Base-by-base conservation (phyloP, 2,797 vertebrate genomes). In the Gambusia yucatana region DNA sequence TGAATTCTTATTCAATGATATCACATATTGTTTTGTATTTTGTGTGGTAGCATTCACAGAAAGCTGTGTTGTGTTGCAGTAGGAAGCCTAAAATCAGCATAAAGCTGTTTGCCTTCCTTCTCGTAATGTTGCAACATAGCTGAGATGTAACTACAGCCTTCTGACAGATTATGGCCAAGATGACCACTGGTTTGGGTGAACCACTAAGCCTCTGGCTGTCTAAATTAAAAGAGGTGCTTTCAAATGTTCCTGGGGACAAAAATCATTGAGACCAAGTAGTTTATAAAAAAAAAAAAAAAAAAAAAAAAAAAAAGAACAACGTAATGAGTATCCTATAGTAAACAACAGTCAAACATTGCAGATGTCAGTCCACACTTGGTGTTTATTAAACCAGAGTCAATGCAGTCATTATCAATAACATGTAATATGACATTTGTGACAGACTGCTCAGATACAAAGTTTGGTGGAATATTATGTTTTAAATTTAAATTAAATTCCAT, bases 181-280 rank as follows among this genome's bases (percentile, higher is more conserved):
- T 59, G 55, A 59, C 55, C 55, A 59, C 4, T 30, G 10, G 30
- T 65, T 20, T 65, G 61, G 36, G 30, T 36, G 61, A 9, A 65
- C 28, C 61, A 9, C 61, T 20, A 65, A 65, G 17, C 33, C 30
- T 65, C 1, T 65, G 25, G 8, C 1, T 13, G 33, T 39, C 33
- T 65, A 65, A 65, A 65, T 39, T 65, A 9, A 65, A 52, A 36
- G 61, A 65, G 59, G 14, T 61, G 57, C 28, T 61, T 61, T 63
- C 16, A 63, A 36, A 17, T 3, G 59, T 65, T 65, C 61, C 16
- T 65, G 17, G 17, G 17, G 16, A 16, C 28, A 59, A 14, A 52
- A 28, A 28, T 28, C 55, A 59, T 28, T 30, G 55, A 13, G n/a
- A 59, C n/a, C 11, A 52, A 52, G 48, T 22, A 8, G 50, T 28